These are phyloP conservation scores for Dendrocincla tyrannina DNA, from an alignment of 2,797 vertebrate species.

Conservation along the genomic window DNA sequence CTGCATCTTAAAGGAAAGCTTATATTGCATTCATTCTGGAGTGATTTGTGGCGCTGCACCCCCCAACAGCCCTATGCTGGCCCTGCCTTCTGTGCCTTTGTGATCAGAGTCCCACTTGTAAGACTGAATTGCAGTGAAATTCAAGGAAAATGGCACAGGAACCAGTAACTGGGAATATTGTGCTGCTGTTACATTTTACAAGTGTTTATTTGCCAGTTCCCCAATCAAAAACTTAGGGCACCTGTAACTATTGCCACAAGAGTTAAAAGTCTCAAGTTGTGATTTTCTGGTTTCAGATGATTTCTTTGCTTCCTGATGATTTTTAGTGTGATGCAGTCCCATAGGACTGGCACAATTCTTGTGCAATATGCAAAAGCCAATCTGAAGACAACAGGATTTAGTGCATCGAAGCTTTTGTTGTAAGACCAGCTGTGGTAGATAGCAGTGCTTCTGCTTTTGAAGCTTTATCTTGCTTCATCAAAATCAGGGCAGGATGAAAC, in stretches of 20 bases:
- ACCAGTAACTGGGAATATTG: not conserved
- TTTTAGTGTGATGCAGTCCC: not conserved
- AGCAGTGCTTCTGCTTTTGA: not conserved
- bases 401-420: not conserved
- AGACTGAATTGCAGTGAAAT: not conserved
- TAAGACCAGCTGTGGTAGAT: not conserved
- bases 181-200: not conserved
- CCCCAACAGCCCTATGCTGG: not conserved
- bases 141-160: accelerated
- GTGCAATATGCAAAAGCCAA: not conserved
- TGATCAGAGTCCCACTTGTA: no score
- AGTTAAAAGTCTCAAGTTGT: not conserved
- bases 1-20: not conserved
- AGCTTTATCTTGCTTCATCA: conserved; percentile 30
- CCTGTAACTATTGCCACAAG: not conserved
- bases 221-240: not conserved
- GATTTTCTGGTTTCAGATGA: not conserved
- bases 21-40: not conserved
- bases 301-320: not conserved
- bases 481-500: not conserved
- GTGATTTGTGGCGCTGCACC: not conserved
- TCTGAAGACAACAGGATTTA: not conserved
- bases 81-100: not conserved
- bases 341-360: not conserved
- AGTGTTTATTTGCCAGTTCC: not conserved